Percentiles rank a stretch among this genome's conserved stretches.
phyloP scores from a whole-genome alignment of 2,888 invertebrate genomes.

The Macaria notata region DNA sequence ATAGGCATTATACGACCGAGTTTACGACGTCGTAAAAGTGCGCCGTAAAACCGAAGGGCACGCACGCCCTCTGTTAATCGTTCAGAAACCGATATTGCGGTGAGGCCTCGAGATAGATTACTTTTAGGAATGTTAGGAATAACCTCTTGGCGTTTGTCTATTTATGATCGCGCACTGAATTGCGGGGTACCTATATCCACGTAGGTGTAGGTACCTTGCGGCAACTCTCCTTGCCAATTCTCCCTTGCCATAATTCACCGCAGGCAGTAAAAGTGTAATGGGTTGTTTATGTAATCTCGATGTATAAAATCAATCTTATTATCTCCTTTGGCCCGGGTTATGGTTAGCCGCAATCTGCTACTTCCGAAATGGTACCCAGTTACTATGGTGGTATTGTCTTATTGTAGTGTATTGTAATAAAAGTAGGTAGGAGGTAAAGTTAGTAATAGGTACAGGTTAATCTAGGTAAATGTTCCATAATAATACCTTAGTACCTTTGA shows the following conservation, averaged over 20 bases:
- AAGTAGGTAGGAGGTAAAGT: too few species aligned
- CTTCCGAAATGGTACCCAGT: constrained; percentile 14
- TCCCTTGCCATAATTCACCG: constrained; percentile 19
- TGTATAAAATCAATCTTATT: constrained; percentile 27
- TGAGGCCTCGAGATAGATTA: constrained; percentile 78
- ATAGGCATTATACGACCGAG: constrained; percentile 75
- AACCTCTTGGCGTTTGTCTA: constrained; percentile 75
- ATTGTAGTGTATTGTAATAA: too few species aligned
- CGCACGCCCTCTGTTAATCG: constrained; percentile 82
- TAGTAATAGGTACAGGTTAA: too few species aligned
- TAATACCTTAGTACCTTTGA: too few species aligned
- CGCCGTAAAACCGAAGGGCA: constrained; percentile 80
- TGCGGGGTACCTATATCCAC: constrained; percentile 28
- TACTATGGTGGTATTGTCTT: neutral
- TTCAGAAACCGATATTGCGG: constrained; percentile 81
- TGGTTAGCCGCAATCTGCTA: constrained; percentile 19
- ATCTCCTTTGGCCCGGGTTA: constrained; percentile 22
- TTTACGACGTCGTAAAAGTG: constrained; percentile 80
- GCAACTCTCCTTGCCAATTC: constrained; percentile 9
- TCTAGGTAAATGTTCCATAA: too few species aligned
- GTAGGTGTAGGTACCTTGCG: constrained; percentile 34
- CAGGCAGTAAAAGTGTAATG: constrained; percentile 25
- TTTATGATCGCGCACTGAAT: constrained; percentile 66
- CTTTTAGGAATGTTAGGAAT: constrained; percentile 71
- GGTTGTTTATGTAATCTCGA: constrained; percentile 39